Conservation (phyloP, 92 coral and sea anemone species). For the Palythoa caribaeorum region DNA sequence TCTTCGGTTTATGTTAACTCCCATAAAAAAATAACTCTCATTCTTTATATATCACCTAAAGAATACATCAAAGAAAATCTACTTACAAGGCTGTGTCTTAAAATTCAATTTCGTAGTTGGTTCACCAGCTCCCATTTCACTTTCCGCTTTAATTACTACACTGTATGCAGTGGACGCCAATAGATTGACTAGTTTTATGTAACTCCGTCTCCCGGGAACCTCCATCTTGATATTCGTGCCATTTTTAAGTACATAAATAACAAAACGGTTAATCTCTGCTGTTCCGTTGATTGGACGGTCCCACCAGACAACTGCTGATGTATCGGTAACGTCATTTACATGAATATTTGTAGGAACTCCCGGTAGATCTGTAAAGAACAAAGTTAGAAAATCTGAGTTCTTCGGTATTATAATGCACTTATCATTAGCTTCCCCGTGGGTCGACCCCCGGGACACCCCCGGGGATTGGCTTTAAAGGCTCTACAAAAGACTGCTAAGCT, state of each 20-base stretch:
- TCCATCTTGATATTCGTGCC: background rate
- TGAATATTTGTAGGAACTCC: background rate
- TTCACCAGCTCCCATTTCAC: background rate
- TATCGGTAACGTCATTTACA: background rate
- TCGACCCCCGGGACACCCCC: too few species aligned
- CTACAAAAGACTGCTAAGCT: too few species aligned
- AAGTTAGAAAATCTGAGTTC: background rate
- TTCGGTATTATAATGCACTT: too few species aligned
- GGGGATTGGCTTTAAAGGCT: too few species aligned
- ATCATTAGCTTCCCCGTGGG: too few species aligned
- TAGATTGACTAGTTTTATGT: background rate
- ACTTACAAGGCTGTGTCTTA: background rate
- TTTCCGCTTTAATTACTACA: background rate
- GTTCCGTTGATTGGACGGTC: background rate
- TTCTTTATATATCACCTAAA: too few species aligned
- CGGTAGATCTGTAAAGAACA: background rate
- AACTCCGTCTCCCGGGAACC: background rate
- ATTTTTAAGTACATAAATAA: background rate
- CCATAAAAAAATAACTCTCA: too few species aligned
- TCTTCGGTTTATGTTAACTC: too few species aligned
- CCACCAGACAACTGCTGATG: background rate
- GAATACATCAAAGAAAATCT: background rate
- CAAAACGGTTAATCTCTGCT: background rate
- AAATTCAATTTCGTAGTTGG: background rate
- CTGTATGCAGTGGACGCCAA: background rate